These are phyloP conservation scores for Cynocephalus volans DNA, from an alignment of 2,113 vertebrate genomes.

Conservation along the genomic window DNA sequence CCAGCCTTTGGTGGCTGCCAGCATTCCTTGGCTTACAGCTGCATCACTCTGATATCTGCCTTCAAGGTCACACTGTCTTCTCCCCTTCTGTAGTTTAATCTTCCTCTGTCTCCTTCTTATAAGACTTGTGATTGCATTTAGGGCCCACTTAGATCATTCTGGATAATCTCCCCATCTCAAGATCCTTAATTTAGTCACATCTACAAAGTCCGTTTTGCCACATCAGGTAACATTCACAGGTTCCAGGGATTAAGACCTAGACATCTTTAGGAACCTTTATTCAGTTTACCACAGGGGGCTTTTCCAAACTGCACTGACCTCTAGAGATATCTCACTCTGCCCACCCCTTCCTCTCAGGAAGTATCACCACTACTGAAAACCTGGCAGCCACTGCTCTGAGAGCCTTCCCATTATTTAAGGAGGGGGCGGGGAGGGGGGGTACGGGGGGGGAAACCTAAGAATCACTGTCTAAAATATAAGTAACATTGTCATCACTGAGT, in stretches of 20 bases:
- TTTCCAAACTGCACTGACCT: neutral
- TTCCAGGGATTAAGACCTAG: neutral
- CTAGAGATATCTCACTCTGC: neutral
- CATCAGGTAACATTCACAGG: neutral
- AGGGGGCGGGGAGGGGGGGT: too few relatives aligned
- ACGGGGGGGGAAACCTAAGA: neutral
- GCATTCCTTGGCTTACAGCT: neutral
- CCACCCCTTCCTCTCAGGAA: neutral
- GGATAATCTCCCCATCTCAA: neutral
- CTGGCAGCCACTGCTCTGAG: neutral
- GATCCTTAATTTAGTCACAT: neutral
- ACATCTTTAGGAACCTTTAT: neutral
- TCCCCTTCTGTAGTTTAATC: neutral
- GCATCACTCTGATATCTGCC: neutral
- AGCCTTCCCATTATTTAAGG: too few relatives aligned
- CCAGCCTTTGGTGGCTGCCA: neutral
- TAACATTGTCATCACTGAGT: neutral
- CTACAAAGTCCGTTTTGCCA: neutral
- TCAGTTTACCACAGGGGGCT: neutral
- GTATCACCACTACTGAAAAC: neutral
- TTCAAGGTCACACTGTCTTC: neutral
- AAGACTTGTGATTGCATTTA: neutral
- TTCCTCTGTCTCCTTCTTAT: neutral
- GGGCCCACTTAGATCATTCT: neutral
- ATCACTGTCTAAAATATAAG: neutral